Evolutionary conservation across 2,797 vertebrate genomes (phyloP), one percentile per base, ranked within the genome.

Genomic region (Microctenopoma stevenorrisi): DNA sequence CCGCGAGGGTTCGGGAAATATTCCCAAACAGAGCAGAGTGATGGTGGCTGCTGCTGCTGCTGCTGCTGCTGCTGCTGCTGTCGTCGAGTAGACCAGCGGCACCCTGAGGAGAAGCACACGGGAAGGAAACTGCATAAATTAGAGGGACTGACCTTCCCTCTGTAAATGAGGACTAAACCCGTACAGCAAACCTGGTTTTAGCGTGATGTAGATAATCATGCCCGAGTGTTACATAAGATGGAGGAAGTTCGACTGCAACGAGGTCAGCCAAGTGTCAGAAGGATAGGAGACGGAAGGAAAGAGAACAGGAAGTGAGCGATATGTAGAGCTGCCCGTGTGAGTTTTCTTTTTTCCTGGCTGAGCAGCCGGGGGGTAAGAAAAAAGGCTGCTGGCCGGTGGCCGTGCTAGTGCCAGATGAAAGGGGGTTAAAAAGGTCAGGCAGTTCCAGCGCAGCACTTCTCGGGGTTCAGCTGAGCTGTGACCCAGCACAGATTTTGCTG

Each of bases 401-500:
- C 52, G 61, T 38, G 37, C 54, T 48, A 48, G 60, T 56, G 74
- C 58, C 64, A 74, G 53, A 66, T 44, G n/a, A 60, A 25, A 61
- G 30, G 42, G 16, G 37, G 49, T 72, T 50, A 66, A 35, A 52
- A 46, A 68, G 74, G 75, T 74, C 61, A 40, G 58, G 60, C 62
- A 11, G 14, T 7, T 37, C 30, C 66, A 61, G 50, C 16, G 3
- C 52, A 33, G 42, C 12, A 54, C 72, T 53, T n/a, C 79, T 86
- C 68, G 71, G 68, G 68, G 73, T 73, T 77, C 49, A 60, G 64
- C 70, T 54, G 69, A 81, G 67, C 64, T 68, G 37, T 74, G 74
- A 89, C 77, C 78, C 74, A 9, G 77, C 68, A 71, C 58, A 40
- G 54, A 77, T 68, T 83, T 65, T 47, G 42, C 30, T 14, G 68